Evolutionary conservation across 2,888 invertebrate genomes (phyloP), one percentile per base, ranked within the genome.

Genomic region (Stratiomys singularior): DNA sequence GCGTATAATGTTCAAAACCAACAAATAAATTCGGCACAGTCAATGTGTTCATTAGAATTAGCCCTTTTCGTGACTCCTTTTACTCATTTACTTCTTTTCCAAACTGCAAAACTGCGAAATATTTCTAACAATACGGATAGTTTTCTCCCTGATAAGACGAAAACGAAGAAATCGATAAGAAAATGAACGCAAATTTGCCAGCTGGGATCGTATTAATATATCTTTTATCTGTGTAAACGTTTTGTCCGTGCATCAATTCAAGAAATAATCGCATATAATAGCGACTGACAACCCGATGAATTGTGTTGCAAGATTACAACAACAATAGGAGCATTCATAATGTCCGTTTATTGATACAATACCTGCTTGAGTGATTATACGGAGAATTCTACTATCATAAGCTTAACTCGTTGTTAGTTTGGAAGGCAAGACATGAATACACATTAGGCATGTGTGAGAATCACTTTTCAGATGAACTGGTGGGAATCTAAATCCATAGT

Each of bases 281-380:
- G 7, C 28, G 44, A 74, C 47, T 74, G 74, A 58, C 74, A 74
- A 37, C 28, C 13, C 74, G 60, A 74, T 56, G 60, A 46, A 5
- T 25, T 72, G 30, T 37, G 37, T 58, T 37, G 52, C 21, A 74
- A 21, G 58, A 30, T 11, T 25, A 44, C 13, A 58, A 23, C 28
- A 27, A 72, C 60, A 74, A 74, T 74, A 58, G 74, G 37, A 58
- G 74, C 74, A 74, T 74, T 72, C 72, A 58, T 56, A 9, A 56
- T 72, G 72, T 56, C 56, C 28, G 72, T 72, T 56, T 72, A 72
- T 72, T 58, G 37, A 58, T 58, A 74, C 74, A 74, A 74, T 74
- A 58, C 60, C 60, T 58, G 74, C 37, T 58, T 37, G 23, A 23
- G 58, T 44, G 74, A 74, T 74, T 74, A 58, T 74, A 58, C 74